Evolutionary conservation across 2,888 invertebrate genomes (phyloP), one percentile per base, ranked within the genome.

Genomic region (Laothoe populi): DNA sequence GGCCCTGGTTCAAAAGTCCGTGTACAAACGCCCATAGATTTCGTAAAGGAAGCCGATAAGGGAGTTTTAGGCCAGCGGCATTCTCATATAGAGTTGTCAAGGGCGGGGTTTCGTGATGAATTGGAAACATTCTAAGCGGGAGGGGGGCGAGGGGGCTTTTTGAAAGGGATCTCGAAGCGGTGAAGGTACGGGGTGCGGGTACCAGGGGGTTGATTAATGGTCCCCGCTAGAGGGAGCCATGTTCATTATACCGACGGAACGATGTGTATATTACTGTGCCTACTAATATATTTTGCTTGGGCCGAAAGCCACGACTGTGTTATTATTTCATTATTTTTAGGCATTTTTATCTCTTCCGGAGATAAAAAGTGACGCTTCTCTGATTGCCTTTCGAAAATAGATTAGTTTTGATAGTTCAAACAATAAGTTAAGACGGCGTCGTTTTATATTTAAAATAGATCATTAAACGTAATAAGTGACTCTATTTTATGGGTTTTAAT

Each of bases 31-130:
- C 35, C 53, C 19, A 65, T 62, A 66, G 62, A 61, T 59, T 19
- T 64, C 70, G 68, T 71, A 74, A 68, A 72, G 68, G 62, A 66
- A 65, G 66, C 70, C 78, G 81, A 73, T 73, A 77, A 67, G 81
- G 80, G 79, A 86, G 77, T 84, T 87, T 80, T 66, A n/a, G 75
- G 79, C 71, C 81, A 85, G 79, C 81, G 76, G 79, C 78, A 74
- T 83, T 83, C 86, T 86, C 92, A 86, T 93, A 94, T 94, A 94
- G 93, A 94, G 94, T 93, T 94, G 93, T 94, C 93, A 94, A 91
- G 92, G 94, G 94, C 93, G 94, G 94, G 84, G 93, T 92, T 82
- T 89, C 82, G 91, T 92, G 92, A 93, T 93, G 93, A 90, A 93
- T 93, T 91, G 90, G 87, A 82, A 88, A 89, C 90, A 87, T 88